phyloP scores from a whole-genome alignment of 2,113 vertebrate genomes.

The Spea bombifrons region DNA sequence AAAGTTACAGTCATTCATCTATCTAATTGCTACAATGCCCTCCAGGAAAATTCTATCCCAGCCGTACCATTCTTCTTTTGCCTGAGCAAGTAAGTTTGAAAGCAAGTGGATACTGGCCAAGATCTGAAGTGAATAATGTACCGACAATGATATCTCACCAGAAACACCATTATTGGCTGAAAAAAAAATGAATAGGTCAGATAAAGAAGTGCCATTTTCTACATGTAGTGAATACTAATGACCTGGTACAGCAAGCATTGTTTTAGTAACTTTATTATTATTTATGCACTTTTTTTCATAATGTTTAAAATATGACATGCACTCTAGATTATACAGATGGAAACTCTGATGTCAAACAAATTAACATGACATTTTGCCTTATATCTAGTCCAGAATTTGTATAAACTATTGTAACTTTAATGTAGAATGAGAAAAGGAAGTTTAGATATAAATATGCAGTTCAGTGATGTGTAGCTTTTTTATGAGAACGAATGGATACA shows the following conservation, averaged over 20 bases:
- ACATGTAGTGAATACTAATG: constrained; percentile 17
- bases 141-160: constrained; percentile 57
- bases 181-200: constrained; percentile 65
- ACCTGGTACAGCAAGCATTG: not conserved
- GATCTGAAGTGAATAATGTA: constrained; percentile 59
- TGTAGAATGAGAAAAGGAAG: not conserved
- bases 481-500: too few relatives aligned
- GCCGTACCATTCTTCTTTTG: constrained; percentile 73
- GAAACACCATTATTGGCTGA: constrained; percentile 58
- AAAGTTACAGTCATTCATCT: constrained; percentile 85
- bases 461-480: too few relatives aligned
- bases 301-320: not conserved
- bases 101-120: constrained; percentile 66
- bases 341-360: not conserved
- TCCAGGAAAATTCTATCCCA: constrained; percentile 80
- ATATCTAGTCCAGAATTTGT: not conserved
- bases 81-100: constrained; percentile 69
- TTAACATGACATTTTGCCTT: not conserved
- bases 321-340: not conserved
- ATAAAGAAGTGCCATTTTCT: constrained; percentile 56
- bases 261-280: not conserved
- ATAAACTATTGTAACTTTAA: not conserved
- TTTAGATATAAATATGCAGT: not conserved
- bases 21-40: constrained; percentile 88
- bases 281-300: not conserved